Evolutionary conservation across 2,888 invertebrate species (phyloP), one percentile per base, ranked within the genome.

Genomic region (Belgica antarctica): DNA sequence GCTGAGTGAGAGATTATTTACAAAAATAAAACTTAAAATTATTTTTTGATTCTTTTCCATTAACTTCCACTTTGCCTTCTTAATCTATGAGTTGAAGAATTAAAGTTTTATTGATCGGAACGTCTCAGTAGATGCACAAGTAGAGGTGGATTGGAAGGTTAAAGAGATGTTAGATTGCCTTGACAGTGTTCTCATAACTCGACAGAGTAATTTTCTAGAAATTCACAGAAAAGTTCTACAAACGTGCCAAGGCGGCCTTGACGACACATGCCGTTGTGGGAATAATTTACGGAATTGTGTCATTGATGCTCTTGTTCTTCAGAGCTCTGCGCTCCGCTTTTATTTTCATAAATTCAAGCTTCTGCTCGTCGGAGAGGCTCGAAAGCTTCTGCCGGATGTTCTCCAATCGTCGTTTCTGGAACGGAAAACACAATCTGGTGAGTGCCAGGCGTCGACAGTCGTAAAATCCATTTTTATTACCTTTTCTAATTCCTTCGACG

Each of bases 401-500:
- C 17, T 68, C 68, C 17, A 57, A 68, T 1, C 68, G 68, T 27
- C 24, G 28, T 57, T 57, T 68, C 68, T 68, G 68, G 10, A 34
- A 17, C 41, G n/a, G 15, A 41, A 4, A 10, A 10, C 3, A 3
- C 41, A 10, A 41, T n/a, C 41, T 5, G 7, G 34, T 31, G 5
- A 8, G 34, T 31, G 7, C 34, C 34, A 31, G 5, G 34, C 5
- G 34, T 12, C 12, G 5, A 31, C 7, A 8, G 34, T 31, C 22
- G n/a, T 52, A 17, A 52, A 4, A 41, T n/a, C n/a, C 3, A 52
- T 8, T 52, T 52, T 17, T 12, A 17, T 52, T 52, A 52, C 52
- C 52, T 52, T 52, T 17, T 52, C 52, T 10, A 52, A 52, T 2
- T 22, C 19, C n/a, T 17, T 52, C 19, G 52, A 8, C 19, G 52